Conservation (phyloP, 2,797 vertebrate genomes). For the Anguilla megastoma region DNA sequence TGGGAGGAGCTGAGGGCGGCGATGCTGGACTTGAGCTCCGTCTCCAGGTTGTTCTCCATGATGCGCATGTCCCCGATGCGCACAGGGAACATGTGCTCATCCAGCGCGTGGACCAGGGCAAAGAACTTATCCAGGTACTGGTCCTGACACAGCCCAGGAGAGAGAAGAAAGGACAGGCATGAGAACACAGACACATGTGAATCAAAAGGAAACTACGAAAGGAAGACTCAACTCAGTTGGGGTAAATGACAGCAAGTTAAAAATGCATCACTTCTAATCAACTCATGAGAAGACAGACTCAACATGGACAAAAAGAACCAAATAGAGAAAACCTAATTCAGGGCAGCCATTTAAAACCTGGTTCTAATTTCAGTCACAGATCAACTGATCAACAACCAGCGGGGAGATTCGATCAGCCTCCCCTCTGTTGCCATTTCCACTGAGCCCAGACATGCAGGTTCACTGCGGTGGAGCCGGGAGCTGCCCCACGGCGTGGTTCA, state of each 20-base stretch:
- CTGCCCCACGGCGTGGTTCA: background rate
- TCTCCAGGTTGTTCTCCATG: slow-evolving; percentile 98
- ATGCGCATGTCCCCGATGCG: slow-evolving; percentile 97
- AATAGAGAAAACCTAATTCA: background rate
- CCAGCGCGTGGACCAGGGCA: slow-evolving; percentile 94
- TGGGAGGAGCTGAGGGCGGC: slow-evolving; percentile 91
- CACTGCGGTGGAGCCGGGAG: background rate
- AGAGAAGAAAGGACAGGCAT: background rate
- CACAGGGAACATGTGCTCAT: slow-evolving; percentile 98
- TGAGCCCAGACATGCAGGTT: background rate
- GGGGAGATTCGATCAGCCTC: background rate
- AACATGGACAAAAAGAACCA: background rate
- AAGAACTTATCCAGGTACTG: slow-evolving; percentile 98
- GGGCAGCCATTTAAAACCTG: background rate
- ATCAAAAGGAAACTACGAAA: background rate
- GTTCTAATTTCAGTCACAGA: background rate
- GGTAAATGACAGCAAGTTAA: background rate
- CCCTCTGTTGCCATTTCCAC: background rate
- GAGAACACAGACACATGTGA: background rate
- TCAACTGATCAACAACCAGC: background rate
- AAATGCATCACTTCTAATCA: background rate
- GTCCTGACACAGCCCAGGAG: slow-evolving; percentile 71
- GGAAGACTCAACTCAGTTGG: background rate
- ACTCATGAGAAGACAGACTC: background rate
- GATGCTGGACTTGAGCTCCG: slow-evolving; percentile 93